Base-by-base conservation (phyloP, 2,888 invertebrate genomes). In the Nudaria mundana region DNA sequence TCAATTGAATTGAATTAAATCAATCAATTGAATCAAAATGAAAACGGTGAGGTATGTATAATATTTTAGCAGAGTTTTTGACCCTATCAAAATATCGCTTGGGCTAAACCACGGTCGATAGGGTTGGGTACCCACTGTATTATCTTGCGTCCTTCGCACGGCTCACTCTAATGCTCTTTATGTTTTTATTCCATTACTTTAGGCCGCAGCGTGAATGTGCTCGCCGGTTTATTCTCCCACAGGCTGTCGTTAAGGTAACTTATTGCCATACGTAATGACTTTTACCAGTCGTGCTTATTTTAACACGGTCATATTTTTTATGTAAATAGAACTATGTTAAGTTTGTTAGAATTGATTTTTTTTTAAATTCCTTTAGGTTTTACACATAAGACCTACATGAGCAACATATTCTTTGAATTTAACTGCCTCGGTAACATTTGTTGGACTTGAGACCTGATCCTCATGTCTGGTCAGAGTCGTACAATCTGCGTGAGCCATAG, bases 121-220 rank as follows among this genome's bases (percentile, higher is more conserved):
- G 51, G 56, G 5, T 52, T 40, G 60, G 53, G 48, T 50, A 56
- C 53, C 48, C 56, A 56, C 54, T 42, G 64, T 58, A 64, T 67
- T 68, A 68, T 63, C 69, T 56, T 52, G 52, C 63, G 67, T 63
- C 63, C 68, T 65, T 61, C 59, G 56, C 66, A 61, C 60, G 57
- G 53, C 49, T 52, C 54, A 52, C 58, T 64, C 55, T 63, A 66
- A 63, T 62, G 72, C 70, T 73, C 70, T 81, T 81, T 78, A 79
- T 81, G 81, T 81, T 81, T 81, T 81, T 79, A 80, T 82, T 81
- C 79, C 81, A 81, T 81, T 81, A 81, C 66, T 63, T 55, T 59
- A 57, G 65, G 64, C 61, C 67, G 58, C 56, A 55, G 40, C 55
- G 51, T 55, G 61, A 59, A 63, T 67, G 62, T 63, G 61, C 50